phyloP scores from a whole-genome alignment of 2,797 vertebrate genomes.

The Hapalemur alaotrensis region DNA sequence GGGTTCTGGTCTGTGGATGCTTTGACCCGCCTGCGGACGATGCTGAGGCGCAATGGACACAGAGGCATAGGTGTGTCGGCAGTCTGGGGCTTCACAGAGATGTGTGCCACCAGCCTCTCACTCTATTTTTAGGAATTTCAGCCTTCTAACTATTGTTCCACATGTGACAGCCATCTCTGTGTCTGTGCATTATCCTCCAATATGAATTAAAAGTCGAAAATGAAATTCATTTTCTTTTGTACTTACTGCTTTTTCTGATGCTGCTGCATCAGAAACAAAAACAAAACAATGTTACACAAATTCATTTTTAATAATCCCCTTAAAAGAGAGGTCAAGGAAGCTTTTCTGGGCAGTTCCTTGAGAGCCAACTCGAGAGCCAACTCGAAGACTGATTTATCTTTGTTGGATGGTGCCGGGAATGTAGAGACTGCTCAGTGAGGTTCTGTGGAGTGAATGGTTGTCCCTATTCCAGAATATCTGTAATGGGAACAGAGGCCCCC shows the following conservation, averaged over 20 bases:
- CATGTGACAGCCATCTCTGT: neutral
- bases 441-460: neutral
- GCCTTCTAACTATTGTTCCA: neutral
- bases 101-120: neutral
- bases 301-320: slow-evolving; percentile 47
- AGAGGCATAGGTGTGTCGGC: neutral
- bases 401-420: neutral
- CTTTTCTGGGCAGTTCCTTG: slow-evolving; percentile 15
- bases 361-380: neutral
- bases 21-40: neutral
- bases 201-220: neutral
- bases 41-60: neutral
- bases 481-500: neutral
- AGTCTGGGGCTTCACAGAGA: neutral
- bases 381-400: neutral
- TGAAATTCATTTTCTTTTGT: slow-evolving; percentile 5
- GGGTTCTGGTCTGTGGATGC: neutral
- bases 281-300: neutral
- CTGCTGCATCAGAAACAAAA: neutral
- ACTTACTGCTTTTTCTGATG: neutral
- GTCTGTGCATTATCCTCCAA: neutral
- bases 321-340: neutral
- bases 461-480: neutral
- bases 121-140: slow-evolving; percentile 24
- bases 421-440: neutral